A percentile compares a stretch with the other conserved stretches of the same genome.
phyloP scores from a whole-genome alignment of 2,797 vertebrate species.

The Percopsis omiscomaycus region DNA sequence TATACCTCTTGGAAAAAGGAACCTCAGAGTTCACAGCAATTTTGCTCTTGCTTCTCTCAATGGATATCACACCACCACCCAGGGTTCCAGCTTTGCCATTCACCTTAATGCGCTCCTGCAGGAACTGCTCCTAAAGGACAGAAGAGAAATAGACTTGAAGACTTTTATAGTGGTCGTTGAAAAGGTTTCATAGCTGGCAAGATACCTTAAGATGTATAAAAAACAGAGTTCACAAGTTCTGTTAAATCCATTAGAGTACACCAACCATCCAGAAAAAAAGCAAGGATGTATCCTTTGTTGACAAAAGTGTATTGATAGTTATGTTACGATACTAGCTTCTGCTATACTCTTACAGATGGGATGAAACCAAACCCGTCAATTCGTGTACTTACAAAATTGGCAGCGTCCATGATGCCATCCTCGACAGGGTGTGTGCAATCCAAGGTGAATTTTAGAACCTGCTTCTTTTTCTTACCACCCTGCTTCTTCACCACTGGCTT shows the following conservation, averaged over 20 bases:
- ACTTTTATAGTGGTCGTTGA: no score
- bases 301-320: neutral
- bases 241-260: no score
- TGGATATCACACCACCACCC: slow-evolving; percentile 90
- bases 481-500: slow-evolving; percentile 78
- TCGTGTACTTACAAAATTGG: slow-evolving; percentile 89
- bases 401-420: slow-evolving; percentile 98
- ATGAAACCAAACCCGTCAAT: neutral
- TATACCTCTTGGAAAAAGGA: slow-evolving; percentile 96
- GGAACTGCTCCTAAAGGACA: slow-evolving; percentile 88
- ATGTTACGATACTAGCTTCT: neutral
- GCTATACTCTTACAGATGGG: neutral
- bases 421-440: slow-evolving; percentile 98
- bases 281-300: neutral
- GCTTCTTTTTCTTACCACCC: slow-evolving; percentile 97
- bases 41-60: slow-evolving; percentile 97
- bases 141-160: neutral
- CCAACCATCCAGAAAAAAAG: no score
- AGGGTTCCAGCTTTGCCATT: slow-evolving; percentile 95
- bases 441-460: slow-evolving; percentile 92
- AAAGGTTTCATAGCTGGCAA: no score
- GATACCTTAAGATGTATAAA: no score
- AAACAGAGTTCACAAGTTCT: no score
- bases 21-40: slow-evolving; percentile 94
- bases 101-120: slow-evolving; percentile 97